phyloP scores from a whole-genome alignment of 2,113 vertebrate species.

The Tragulus kanchil region DNA sequence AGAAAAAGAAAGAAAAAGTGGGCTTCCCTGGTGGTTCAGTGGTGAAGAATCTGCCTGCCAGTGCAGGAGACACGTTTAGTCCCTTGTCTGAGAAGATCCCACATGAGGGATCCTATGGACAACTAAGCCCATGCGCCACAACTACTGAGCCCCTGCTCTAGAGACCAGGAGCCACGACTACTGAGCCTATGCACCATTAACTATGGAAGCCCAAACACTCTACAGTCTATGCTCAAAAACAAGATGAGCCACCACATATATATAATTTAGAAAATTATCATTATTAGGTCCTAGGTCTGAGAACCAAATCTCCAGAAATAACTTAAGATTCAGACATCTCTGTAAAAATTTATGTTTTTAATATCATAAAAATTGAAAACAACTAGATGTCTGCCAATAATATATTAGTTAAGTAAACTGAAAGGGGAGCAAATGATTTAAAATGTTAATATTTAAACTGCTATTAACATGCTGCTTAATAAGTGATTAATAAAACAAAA shows the following conservation, averaged over 20 bases:
- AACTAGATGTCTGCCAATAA: not conserved
- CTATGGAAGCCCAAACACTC: no score
- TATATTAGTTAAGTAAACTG: not conserved
- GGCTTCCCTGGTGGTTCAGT: not conserved
- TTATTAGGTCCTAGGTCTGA: not conserved
- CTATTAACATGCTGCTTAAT: not conserved
- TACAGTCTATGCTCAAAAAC: no score
- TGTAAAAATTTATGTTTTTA: not conserved
- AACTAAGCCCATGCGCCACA: not conserved
- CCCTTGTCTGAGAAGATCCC: not conserved
- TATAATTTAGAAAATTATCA: no score
- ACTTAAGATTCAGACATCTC: constrained; percentile 20
- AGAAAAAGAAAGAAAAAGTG: not conserved
- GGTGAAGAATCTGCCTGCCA: not conserved
- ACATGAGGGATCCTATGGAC: not conserved
- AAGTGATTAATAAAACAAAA: not conserved
- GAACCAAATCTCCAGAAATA: constrained; percentile 54
- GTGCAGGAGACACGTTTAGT: not conserved
- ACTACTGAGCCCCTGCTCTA: not conserved
- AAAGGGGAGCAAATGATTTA: not conserved
- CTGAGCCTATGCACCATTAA: not conserved
- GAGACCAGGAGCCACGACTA: not conserved
- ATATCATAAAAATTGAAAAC: not conserved
- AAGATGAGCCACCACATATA: no score
- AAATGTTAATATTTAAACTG: not conserved